Evolutionary conservation across 2,888 invertebrate species (phyloP).

Genomic region (Mythimna ferrago): DNA sequence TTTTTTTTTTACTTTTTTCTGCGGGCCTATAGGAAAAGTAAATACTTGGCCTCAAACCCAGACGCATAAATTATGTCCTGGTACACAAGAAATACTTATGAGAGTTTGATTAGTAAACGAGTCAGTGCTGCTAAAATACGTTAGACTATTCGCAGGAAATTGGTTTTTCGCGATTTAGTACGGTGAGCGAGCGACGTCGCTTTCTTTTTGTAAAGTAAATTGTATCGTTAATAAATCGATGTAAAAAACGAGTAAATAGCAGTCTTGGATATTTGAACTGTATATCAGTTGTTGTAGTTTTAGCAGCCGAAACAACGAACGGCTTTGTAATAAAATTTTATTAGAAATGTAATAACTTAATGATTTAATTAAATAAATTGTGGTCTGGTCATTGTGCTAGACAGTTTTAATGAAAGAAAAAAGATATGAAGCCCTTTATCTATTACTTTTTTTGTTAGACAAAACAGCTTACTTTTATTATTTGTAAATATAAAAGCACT

Average conservation of each 20-base stretch:
- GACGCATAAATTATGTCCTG: slow-evolving; percentile 53
- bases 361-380: neutral
- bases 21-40: slow-evolving; percentile 36
- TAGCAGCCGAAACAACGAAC: neutral
- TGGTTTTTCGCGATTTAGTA: slow-evolving; percentile 62
- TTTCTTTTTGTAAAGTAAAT: slow-evolving; percentile 54
- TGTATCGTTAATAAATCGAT: slow-evolving; percentile 51
- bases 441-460: neutral
- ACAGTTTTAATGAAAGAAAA: slow-evolving; percentile 8
- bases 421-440: too few species aligned
- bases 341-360: neutral
- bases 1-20: slow-evolving; percentile 64
- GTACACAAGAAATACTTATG: slow-evolving; percentile 45
- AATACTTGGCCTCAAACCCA: slow-evolving; percentile 30
- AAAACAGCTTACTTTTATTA: too few species aligned
- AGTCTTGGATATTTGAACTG: slow-evolving; percentile 11
- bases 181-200: slow-evolving; percentile 30
- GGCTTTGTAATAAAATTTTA: neutral
- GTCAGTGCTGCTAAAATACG: slow-evolving; percentile 51
- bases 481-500: too few species aligned
- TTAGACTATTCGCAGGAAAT: slow-evolving; percentile 58
- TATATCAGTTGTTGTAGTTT: neutral
- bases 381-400: neutral
- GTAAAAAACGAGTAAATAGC: slow-evolving; percentile 26
- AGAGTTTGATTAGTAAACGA: slow-evolving; percentile 56